Percentiles rank a stretch among this genome's conserved stretches.
Evolutionary conservation across 2,888 invertebrate genomes (phyloP).

Genomic region (Zeuzera pyrina): DNA sequence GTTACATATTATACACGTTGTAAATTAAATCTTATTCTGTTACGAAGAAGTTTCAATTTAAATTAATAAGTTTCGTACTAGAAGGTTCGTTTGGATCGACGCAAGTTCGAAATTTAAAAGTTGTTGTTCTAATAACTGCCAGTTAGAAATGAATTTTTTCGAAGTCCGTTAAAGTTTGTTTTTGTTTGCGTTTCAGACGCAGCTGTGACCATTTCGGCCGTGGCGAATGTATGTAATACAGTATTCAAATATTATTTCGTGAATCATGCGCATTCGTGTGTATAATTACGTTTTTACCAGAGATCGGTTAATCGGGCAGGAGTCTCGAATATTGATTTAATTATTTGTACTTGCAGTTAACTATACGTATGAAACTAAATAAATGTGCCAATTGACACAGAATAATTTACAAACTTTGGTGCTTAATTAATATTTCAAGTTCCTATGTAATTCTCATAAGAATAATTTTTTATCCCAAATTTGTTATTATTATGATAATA

Average conservation of each 20-base stretch:
- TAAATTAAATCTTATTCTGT: slow-evolving; percentile 23
- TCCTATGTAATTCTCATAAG: no score
- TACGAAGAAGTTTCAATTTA: background rate
- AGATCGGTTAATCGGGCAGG: slow-evolving; percentile 43
- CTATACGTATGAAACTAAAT: no score
- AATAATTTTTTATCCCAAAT: no score
- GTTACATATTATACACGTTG: background rate
- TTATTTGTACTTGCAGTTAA: no score
- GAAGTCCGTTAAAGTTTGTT: slow-evolving; percentile 9
- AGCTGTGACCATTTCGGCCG: slow-evolving; percentile 29
- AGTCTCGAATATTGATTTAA: slow-evolving; percentile 31
- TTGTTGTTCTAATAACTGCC: slow-evolving; percentile 12
- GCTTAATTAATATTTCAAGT: no score
- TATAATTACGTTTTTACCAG: slow-evolving; percentile 54
- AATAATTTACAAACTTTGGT: no score
- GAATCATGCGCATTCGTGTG: slow-evolving; percentile 58
- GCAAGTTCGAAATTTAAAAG: slow-evolving; percentile 35
- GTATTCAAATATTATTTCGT: slow-evolving; percentile 58
- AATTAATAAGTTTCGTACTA: no score
- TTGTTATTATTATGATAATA: no score
- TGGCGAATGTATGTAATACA: slow-evolving; percentile 41
- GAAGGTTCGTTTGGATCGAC: slow-evolving; percentile 35
- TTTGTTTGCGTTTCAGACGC: slow-evolving; percentile 15
- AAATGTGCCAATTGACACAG: no score
- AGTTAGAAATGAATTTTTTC: slow-evolving; percentile 14